A percentile compares a stretch with the other conserved stretches of the same genome.
Evolutionary conservation across 2,888 invertebrate species (phyloP).

Genomic region (Netelia virgata): DNA sequence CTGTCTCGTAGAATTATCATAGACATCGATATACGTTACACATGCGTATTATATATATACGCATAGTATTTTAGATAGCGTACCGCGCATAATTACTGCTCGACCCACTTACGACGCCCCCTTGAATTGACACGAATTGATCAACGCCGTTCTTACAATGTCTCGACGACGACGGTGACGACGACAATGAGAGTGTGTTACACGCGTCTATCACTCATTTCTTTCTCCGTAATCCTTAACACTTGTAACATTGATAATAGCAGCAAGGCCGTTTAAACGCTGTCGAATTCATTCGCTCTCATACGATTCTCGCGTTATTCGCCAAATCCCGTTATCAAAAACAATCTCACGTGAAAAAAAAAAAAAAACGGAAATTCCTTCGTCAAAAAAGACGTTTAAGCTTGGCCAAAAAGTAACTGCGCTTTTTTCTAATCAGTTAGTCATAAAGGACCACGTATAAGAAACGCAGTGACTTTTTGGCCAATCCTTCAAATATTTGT

Average conservation of each 20-base stretch:
- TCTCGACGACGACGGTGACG: constrained; percentile 42
- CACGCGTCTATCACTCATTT: constrained; percentile 15
- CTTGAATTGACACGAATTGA: constrained; percentile 77
- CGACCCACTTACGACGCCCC: constrained; percentile 73
- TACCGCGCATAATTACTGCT: constrained; percentile 72
- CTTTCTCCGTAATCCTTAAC: constrained; percentile 3
- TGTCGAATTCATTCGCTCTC: constrained; percentile 1
- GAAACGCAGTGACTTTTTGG: no score
- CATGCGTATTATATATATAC: constrained; percentile 71
- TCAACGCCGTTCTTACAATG: constrained; percentile 47
- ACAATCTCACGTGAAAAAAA: background rate
- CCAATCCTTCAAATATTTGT: background rate
- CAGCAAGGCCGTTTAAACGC: background rate
- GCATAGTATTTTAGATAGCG: constrained; percentile 68
- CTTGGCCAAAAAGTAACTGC: no score
- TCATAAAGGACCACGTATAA: no score
- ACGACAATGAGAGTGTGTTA: constrained; percentile 15
- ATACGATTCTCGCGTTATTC: background rate
- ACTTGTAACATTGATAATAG: background rate
- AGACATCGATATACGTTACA: constrained; percentile 55
- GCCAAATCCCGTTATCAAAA: constrained; percentile 1
- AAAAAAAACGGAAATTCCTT: background rate
- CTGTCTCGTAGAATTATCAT: constrained; percentile 33
- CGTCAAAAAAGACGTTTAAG: background rate
- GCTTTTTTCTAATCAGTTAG: no score